Conservation (phyloP, 2,113 vertebrate genomes). For the Halichoerus grypus region DNA sequence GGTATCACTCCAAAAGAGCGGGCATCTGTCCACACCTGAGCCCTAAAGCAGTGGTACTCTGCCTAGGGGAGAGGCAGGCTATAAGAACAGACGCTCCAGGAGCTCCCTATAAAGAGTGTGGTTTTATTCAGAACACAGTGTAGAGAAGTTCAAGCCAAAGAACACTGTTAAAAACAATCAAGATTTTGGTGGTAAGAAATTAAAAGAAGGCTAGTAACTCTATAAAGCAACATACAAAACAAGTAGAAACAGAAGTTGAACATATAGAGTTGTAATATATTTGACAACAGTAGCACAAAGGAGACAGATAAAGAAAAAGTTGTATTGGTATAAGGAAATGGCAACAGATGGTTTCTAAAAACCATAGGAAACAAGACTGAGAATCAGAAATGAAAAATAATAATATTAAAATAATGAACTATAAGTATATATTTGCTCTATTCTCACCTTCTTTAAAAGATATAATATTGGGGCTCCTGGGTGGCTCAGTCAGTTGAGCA, state of each 20-base stretch:
- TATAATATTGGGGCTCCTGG: neutral
- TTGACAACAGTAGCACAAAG: neutral
- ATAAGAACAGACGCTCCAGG: too few species aligned
- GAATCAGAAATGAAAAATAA: neutral
- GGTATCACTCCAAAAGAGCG: neutral
- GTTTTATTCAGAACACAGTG: neutral
- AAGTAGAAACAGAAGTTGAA: neutral
- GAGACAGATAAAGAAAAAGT: neutral
- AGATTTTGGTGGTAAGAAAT: neutral
- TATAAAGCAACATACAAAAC: neutral
- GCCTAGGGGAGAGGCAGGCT: neutral
- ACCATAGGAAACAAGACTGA: neutral
- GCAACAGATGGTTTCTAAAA: neutral
- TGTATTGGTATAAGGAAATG: neutral
- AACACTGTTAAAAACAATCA: too few species aligned
- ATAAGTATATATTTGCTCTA: neutral
- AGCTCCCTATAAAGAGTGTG: neutral
- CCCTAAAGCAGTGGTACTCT: accelerated
- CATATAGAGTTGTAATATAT: neutral
- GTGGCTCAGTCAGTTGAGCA: neutral
- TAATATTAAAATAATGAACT: neutral
- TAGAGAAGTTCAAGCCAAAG: neutral
- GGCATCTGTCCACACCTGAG: neutral
- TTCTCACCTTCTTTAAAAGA: neutral
- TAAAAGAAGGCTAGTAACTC: neutral